These are phyloP conservation scores for Gymnoscelis rufifasciata DNA, from an alignment of 2,888 invertebrate species.

Conservation along the genomic window DNA sequence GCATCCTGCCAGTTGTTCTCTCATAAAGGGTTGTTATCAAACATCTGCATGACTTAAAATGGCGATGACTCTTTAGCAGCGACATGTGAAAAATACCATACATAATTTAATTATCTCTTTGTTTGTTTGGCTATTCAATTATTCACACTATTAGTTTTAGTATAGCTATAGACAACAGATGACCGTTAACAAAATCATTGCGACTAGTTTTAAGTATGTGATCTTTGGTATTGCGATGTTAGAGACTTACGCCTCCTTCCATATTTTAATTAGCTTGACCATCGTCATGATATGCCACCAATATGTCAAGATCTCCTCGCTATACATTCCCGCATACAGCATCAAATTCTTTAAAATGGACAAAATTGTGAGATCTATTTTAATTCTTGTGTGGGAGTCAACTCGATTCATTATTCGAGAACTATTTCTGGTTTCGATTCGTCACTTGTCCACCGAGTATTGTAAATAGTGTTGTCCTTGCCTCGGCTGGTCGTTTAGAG, in stretches of 20 bases:
- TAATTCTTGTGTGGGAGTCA: conserved; percentile 46
- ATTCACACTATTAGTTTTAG: conserved; percentile 2
- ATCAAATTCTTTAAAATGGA: conserved; percentile 15
- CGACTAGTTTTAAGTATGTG: no score
- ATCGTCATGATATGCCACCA: conserved; percentile 33
- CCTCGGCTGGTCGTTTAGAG: not conserved
- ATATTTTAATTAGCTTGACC: conserved; percentile 38
- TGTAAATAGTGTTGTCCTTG: conserved; percentile 27
- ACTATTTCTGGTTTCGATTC: conserved; percentile 47
- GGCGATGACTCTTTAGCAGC: not conserved
- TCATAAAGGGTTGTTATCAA: conserved; percentile 4
- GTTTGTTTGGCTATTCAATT: conserved; percentile 14
- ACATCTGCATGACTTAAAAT: conserved; percentile 8
- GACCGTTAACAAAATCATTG: conserved; percentile 3
- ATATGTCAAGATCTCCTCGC: conserved; percentile 28
- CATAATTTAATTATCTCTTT: conserved; percentile 18
- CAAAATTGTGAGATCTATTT: conserved; percentile 43
- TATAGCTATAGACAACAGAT: not conserved
- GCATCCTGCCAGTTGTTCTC: conserved; percentile 7
- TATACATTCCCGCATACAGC: conserved; percentile 15
- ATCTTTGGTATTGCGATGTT: no score
- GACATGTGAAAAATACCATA: conserved; percentile 10
- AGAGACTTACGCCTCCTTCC: conserved; percentile 18
- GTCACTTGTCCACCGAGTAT: conserved; percentile 47
- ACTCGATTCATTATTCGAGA: conserved; percentile 44